Evolutionary conservation across 2,888 invertebrate species (phyloP).

Genomic region (Copidosoma aretas): DNA sequence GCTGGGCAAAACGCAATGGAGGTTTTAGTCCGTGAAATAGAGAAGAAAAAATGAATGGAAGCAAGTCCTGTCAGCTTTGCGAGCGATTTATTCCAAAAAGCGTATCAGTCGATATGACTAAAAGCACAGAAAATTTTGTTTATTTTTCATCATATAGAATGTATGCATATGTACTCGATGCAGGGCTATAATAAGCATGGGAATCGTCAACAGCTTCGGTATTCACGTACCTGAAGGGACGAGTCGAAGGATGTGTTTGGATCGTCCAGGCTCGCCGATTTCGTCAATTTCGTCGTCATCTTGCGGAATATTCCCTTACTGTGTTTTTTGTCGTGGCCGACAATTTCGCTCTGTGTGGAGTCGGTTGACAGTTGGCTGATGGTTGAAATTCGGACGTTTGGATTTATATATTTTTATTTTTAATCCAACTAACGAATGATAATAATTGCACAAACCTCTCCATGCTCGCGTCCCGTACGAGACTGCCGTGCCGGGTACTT

Average conservation of each 20-base stretch:
- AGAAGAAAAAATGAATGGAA: too few relatives aligned
- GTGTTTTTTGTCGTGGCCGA: conserved; percentile 79
- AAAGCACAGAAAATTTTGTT: conserved; percentile 20
- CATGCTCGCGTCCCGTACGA: conserved; percentile 77
- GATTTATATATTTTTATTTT: not conserved
- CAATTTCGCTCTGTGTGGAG: conserved; percentile 83
- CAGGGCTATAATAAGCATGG: not conserved
- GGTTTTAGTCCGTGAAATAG: too few relatives aligned
- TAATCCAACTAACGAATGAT: not conserved
- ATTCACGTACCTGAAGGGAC: conserved; percentile 54
- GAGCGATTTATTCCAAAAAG: conserved; percentile 35
- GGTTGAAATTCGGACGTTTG: too few relatives aligned
- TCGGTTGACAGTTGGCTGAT: conserved; percentile 79
- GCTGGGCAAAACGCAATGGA: too few relatives aligned
- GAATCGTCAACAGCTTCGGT: not conserved
- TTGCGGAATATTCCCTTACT: conserved; percentile 83
- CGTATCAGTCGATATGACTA: conserved; percentile 34
- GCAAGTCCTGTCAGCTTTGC: conserved; percentile 2
- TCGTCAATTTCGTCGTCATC: conserved; percentile 80
- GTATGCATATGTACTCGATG: too few relatives aligned
- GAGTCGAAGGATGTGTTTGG: conserved; percentile 60
- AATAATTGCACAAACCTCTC: conserved; percentile 69
- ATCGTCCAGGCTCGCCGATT: conserved; percentile 82
- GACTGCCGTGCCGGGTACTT: conserved; percentile 68
- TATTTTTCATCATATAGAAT: not conserved